phyloP scores from a whole-genome alignment of 1,140 invertebrate species.

The Drosophila suzukii region DNA sequence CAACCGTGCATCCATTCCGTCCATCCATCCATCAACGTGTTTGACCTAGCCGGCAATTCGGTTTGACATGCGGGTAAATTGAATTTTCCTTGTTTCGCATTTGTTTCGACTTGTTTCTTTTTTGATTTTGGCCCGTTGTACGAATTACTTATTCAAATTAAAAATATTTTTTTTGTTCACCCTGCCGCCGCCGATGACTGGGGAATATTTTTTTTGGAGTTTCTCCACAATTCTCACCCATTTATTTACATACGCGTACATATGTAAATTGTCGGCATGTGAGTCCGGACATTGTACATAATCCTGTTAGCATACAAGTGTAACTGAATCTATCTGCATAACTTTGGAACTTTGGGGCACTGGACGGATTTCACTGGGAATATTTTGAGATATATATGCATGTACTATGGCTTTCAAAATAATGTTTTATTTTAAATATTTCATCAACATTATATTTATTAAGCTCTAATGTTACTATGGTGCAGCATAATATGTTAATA shows the following conservation, averaged over 20 bases:
- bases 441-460: no score
- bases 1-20: conserved; percentile 38
- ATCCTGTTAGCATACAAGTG: conserved; percentile 36
- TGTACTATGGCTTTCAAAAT: no score
- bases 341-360: conserved; percentile 14
- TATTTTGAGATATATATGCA: no score
- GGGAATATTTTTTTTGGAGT: conserved; percentile 48
- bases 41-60: conserved; percentile 83
- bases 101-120: conserved; percentile 74
- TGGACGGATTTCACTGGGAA: conserved; percentile 30
- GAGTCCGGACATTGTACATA: conserved; percentile 33
- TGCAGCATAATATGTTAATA: no score
- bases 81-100: conserved; percentile 83
- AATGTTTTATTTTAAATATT: no score
- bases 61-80: conserved; percentile 83
- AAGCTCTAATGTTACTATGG: no score
- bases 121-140: conserved; percentile 72
- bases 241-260: conserved; percentile 35
- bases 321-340: conserved; percentile 39
- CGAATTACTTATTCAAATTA: conserved; percentile 83
- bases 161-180: conserved; percentile 61
- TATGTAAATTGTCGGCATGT: conserved; percentile 38
- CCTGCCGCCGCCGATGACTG: conserved; percentile 67
- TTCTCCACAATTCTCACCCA: conserved; percentile 35
- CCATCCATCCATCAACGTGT: conserved; percentile 78